A percentile compares a stretch with the other conserved stretches of the same genome.
phyloP scores from a whole-genome alignment of 2,113 vertebrate species.

The Sorex fumeus region DNA sequence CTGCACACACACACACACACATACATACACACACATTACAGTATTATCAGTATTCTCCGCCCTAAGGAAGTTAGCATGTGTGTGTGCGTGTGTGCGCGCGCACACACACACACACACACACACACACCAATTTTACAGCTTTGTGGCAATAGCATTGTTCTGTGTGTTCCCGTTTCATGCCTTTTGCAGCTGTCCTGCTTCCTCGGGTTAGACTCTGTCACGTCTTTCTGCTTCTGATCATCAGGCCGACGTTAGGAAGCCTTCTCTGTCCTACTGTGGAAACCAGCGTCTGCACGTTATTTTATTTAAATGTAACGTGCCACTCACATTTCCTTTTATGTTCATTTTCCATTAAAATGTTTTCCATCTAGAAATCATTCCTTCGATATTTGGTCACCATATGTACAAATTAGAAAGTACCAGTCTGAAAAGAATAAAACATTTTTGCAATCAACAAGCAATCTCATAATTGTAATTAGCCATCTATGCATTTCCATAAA shows the following conservation, averaged over 20 bases:
- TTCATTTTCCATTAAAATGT: background rate
- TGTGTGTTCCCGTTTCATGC: too few species aligned
- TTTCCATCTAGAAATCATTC: background rate
- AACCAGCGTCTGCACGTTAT: too few species aligned
- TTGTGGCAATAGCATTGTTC: rapidly evolving
- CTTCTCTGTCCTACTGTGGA: background rate
- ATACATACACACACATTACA: too few species aligned
- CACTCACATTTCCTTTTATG: background rate
- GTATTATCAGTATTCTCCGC: too few species aligned
- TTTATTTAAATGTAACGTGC: too few species aligned
- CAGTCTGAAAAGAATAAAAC: background rate
- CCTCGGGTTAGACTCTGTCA: background rate
- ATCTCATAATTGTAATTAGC: background rate
- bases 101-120: too few species aligned
- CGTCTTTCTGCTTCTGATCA: background rate
- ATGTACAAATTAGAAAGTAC: background rate
- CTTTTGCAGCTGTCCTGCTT: too few species aligned
- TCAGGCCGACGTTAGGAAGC: background rate
- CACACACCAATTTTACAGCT: background rate
- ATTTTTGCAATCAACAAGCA: background rate
- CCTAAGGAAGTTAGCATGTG: too few species aligned
- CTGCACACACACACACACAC: too few species aligned
- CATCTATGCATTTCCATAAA: background rate
- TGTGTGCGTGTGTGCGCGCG: too few species aligned
- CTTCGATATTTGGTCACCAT: background rate